These are phyloP conservation scores for Condylura cristata DNA, from an alignment of 2,113 vertebrate species.

Conservation along the genomic window DNA sequence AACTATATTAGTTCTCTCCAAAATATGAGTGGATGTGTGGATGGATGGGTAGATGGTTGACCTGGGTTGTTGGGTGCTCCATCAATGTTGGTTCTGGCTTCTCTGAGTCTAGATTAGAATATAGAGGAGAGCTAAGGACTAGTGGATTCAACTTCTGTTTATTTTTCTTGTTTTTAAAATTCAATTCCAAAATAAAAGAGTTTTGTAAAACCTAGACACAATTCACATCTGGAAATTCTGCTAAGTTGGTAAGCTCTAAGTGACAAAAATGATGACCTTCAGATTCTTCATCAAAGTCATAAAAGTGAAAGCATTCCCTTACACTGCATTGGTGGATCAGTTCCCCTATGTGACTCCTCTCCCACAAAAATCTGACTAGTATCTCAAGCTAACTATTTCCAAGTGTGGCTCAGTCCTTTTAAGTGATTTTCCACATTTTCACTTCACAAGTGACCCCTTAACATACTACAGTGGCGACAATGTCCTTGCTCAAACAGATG, in stretches of 20 bases:
- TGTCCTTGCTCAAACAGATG: slow-evolving; percentile 68
- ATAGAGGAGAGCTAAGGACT: background rate
- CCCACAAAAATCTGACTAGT: slow-evolving; percentile 27
- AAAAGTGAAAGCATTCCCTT: slow-evolving; percentile 68
- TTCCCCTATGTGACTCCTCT: slow-evolving; percentile 68
- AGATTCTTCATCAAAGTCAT: slow-evolving; percentile 74
- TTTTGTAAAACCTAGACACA: background rate
- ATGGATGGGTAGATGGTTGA: background rate
- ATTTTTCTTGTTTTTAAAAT: slow-evolving; percentile 25
- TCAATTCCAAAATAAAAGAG: background rate
- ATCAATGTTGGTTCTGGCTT: background rate
- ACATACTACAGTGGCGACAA: slow-evolving; percentile 65
- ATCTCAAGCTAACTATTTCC: slow-evolving; percentile 76
- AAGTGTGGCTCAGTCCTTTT: slow-evolving; percentile 64
- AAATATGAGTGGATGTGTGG: background rate
- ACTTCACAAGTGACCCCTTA: slow-evolving; percentile 68
- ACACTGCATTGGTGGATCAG: slow-evolving; percentile 35
- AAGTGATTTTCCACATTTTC: slow-evolving; percentile 79
- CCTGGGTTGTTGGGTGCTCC: background rate
- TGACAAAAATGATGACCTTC: slow-evolving; percentile 62
- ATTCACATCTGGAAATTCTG: slow-evolving; percentile 39
- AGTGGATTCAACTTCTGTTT: background rate
- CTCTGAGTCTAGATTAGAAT: background rate
- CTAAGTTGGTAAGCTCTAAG: slow-evolving; percentile 60
- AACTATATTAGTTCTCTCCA: background rate